Evolutionary conservation across 2,797 vertebrate species (phyloP).

Genomic region (Rhyacichthys aspro): DNA sequence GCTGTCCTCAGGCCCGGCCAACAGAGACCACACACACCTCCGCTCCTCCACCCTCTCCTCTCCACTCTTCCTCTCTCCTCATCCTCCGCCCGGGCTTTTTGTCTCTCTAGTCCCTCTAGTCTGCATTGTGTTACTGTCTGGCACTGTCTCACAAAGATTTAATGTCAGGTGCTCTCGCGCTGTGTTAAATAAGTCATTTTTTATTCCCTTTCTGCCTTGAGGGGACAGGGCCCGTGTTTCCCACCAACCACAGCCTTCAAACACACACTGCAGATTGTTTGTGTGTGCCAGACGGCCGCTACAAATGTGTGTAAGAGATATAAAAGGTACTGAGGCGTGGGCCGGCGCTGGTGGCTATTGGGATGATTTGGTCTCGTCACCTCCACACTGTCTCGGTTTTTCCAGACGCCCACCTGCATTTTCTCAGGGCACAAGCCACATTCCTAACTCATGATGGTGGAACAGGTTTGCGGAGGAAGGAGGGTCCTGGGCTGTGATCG

Average conservation of each 20-base stretch:
- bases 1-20: conserved; percentile 55
- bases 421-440: conserved; percentile 46
- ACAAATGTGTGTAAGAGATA: conserved; percentile 45
- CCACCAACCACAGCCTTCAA: conserved; percentile 36
- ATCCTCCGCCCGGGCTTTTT: conserved; percentile 40
- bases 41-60: conserved; percentile 3
- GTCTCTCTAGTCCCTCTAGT: conserved; percentile 38
- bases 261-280: conserved; percentile 30
- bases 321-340: conserved; percentile 65
- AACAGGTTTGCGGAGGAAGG: conserved; percentile 32
- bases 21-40: conserved; percentile 42
- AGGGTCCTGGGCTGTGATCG: conserved; percentile 24
- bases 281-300: conserved; percentile 39
- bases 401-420: conserved; percentile 61
- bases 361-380: conserved; percentile 54
- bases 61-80: conserved; percentile 14
- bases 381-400: conserved; percentile 29
- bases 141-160: conserved; percentile 72
- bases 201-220: conserved; percentile 51
- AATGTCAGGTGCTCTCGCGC: conserved; percentile 78
- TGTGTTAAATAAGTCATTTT: conserved; percentile 76
- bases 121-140: conserved; percentile 65
- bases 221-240: conserved; percentile 60
- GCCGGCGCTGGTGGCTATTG: conserved; percentile 46
- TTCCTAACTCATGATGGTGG: conserved; percentile 26